These are phyloP conservation scores for Drosophila kambysellisi DNA, from an alignment of 2,888 invertebrate species.

Conservation along the genomic window DNA sequence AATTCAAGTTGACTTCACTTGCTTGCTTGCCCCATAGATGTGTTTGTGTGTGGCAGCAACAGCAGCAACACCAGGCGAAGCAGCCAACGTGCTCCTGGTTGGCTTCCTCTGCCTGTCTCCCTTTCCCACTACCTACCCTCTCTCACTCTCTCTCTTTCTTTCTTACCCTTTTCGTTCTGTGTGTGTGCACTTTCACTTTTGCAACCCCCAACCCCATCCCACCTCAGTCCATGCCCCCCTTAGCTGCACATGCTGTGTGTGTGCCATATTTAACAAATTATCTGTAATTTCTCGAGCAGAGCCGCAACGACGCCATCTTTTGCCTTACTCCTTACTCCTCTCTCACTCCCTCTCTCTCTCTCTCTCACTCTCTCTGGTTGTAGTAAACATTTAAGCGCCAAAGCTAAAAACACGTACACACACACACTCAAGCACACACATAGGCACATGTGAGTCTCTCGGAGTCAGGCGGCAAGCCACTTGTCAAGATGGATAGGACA, in stretches of 20 bases:
- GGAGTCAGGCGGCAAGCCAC: slow-evolving; percentile 64
- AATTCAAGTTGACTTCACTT: slow-evolving; percentile 59
- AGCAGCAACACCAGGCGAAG: slow-evolving; percentile 33
- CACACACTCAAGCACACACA: slow-evolving; percentile 11
- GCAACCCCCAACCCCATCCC: neutral
- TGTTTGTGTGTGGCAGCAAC: slow-evolving; percentile 19
- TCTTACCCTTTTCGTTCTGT: neutral
- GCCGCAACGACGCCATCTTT: slow-evolving; percentile 62
- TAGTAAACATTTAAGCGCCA: slow-evolving; percentile 46
- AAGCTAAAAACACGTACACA: slow-evolving; percentile 34
- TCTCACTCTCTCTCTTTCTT: neutral
- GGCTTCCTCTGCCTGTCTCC: slow-evolving; percentile 14
- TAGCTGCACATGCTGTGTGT: slow-evolving; percentile 41
- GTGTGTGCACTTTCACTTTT: slow-evolving; percentile 75
- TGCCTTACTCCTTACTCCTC: slow-evolving; percentile 26
- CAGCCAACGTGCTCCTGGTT: slow-evolving; percentile 31
- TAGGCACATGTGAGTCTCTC: slow-evolving; percentile 10
- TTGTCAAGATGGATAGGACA: slow-evolving; percentile 79
- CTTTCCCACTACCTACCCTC: neutral
- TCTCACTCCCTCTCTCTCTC: neutral
- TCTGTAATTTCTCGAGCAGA: slow-evolving; percentile 81
- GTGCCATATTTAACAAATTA: slow-evolving; percentile 81
- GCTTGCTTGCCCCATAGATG: slow-evolving; percentile 36
- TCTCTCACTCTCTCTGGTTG: slow-evolving; percentile 21
- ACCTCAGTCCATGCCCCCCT: neutral